phyloP scores from a whole-genome alignment of 2,797 vertebrate genomes.

The Odontamblyopus rebecca region DNA sequence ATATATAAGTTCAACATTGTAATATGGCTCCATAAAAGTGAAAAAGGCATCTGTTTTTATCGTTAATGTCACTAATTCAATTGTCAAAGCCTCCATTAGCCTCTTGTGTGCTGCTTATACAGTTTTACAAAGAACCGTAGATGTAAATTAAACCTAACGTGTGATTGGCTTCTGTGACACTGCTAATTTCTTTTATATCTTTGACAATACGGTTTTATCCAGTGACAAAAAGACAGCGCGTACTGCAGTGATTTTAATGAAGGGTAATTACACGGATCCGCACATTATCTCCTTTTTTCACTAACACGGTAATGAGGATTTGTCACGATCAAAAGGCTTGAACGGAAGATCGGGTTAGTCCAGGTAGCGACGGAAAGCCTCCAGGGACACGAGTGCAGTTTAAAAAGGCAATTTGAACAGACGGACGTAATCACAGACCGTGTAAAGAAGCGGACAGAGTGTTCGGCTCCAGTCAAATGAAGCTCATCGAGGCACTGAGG shows the following conservation, averaged over 20 bases:
- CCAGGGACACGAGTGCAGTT: too few relatives aligned
- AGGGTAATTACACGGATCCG: not conserved
- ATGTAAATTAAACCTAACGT: not conserved
- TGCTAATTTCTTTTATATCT: not conserved
- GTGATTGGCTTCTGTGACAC: not conserved
- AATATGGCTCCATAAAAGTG: too few relatives aligned
- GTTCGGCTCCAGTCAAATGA: too few relatives aligned
- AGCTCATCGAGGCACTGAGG: too few relatives aligned
- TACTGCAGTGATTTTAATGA: not conserved
- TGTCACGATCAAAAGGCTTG: not conserved
- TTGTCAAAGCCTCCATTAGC: not conserved
- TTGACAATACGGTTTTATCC: not conserved
- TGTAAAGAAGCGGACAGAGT: too few relatives aligned
- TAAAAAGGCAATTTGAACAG: too few relatives aligned
- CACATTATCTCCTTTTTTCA: not conserved
- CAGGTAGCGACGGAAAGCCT: too few relatives aligned
- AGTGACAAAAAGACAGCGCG: not conserved
- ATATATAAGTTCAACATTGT: too few relatives aligned
- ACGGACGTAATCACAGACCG: too few relatives aligned
- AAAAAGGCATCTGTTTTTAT: too few relatives aligned
- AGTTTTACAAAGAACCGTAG: not conserved
- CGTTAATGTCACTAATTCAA: too few relatives aligned
- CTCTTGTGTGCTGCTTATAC: not conserved
- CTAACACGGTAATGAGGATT: not conserved
- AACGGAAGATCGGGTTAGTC: too few relatives aligned